Conservation (phyloP, 2,113 vertebrate species). For the Melanerpes aurifrons region DNA sequence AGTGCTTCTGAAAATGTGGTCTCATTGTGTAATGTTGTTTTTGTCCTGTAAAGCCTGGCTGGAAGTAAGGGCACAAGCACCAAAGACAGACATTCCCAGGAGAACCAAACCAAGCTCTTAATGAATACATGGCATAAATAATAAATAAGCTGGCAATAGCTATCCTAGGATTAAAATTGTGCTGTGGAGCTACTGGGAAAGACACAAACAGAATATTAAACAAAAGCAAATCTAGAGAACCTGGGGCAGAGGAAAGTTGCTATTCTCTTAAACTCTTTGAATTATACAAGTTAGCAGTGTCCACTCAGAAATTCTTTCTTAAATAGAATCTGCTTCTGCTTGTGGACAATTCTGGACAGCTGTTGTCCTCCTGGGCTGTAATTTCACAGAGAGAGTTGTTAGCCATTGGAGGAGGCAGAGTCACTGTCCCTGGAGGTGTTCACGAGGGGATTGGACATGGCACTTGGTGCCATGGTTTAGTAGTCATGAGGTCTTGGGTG, state of each 20-base stretch:
- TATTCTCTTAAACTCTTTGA: constrained; percentile 9
- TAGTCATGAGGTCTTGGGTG: too few relatives aligned
- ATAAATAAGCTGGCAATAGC: constrained; percentile 13
- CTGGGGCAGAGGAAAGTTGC: constrained; percentile 1
- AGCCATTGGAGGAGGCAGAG: too few relatives aligned
- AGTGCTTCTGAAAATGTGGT: not conserved
- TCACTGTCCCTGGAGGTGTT: too few relatives aligned
- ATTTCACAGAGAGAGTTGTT: not conserved
- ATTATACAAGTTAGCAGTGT: not conserved
- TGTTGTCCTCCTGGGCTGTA: not conserved
- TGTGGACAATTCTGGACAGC: not conserved
- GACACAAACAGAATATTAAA: constrained; percentile 34
- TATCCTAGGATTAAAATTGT: not conserved
- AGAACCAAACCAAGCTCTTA: constrained; percentile 35
- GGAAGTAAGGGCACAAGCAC: constrained; percentile 26
- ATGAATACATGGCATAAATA: constrained; percentile 50
- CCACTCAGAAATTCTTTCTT: not conserved
- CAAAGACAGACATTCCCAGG: constrained; percentile 9
- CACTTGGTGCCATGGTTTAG: too few relatives aligned
- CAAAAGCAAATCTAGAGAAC: not conserved
- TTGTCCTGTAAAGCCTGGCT: constrained; percentile 27
- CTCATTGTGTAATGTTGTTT: not conserved
- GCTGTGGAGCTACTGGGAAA: not conserved
- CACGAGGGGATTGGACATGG: too few relatives aligned
- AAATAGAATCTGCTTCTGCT: not conserved